phyloP scores from a whole-genome alignment of 2,113 vertebrate genomes.

The Sorex fumeus region DNA sequence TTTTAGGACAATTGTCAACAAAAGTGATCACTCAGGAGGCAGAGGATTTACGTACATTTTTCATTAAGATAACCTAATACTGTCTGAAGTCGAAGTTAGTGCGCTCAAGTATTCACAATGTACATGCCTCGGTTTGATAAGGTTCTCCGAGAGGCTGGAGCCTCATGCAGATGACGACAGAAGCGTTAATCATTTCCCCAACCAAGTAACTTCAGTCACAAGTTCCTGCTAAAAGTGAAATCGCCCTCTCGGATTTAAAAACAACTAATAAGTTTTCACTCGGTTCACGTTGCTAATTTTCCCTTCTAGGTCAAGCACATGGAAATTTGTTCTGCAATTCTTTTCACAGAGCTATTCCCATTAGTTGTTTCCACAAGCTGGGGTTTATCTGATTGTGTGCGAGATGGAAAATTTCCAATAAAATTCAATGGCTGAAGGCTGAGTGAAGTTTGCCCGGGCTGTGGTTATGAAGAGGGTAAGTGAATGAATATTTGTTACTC shows the following conservation, averaged over 20 bases:
- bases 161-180: constrained; percentile 77
- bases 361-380: constrained; percentile 65
- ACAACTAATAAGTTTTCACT: constrained; percentile 64
- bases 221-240: constrained; percentile 84
- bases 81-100: not conserved
- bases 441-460: constrained; percentile 60
- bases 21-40: not conserved
- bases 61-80: not conserved
- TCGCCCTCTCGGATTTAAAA: constrained; percentile 65
- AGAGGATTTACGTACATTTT: constrained; percentile 4
- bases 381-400: constrained; percentile 71
- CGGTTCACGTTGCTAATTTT: not conserved
- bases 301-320: constrained; percentile 70
- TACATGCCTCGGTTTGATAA: constrained; percentile 30
- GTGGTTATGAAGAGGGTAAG: constrained; percentile 86
- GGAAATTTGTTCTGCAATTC: constrained; percentile 74
- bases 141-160: constrained; percentile 31
- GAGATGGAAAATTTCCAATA: constrained; percentile 80
- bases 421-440: constrained; percentile 77
- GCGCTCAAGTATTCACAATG: not conserved
- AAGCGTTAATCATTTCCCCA: constrained; percentile 89
- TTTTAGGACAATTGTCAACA: constrained; percentile 3
- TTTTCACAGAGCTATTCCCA: constrained; percentile 66
- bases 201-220: constrained; percentile 78
- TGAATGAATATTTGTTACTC: constrained; percentile 37